These are phyloP conservation scores for Erythrolamprus reginae DNA, from an alignment of 2,113 vertebrate genomes.

Conservation along the genomic window DNA sequence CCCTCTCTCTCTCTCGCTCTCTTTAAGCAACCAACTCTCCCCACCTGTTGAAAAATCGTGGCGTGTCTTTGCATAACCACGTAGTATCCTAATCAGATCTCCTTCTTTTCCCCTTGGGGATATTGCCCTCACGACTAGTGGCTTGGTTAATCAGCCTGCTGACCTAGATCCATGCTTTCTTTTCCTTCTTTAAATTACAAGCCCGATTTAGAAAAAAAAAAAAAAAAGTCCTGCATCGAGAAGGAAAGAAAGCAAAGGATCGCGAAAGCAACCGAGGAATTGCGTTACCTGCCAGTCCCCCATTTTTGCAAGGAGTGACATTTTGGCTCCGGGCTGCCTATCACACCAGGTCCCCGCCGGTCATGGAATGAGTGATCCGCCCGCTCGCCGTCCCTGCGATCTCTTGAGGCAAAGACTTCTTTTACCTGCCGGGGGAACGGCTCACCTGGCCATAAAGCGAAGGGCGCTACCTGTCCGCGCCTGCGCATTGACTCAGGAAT, in stretches of 20 bases:
- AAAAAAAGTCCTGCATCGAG: neutral
- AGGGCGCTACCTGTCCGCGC: constrained; percentile 79
- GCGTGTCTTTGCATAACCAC: neutral
- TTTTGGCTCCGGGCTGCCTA: constrained; percentile 65
- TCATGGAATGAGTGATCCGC: constrained; percentile 75
- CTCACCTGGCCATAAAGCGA: constrained; percentile 93
- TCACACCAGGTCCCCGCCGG: constrained; percentile 58
- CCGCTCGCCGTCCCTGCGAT: constrained; percentile 67
- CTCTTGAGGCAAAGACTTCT: constrained; percentile 77
- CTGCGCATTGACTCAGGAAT: constrained; percentile 84
- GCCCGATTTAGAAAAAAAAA: too few relatives aligned
- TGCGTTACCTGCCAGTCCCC: constrained; percentile 92
- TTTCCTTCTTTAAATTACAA: neutral
- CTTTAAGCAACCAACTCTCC: neutral
- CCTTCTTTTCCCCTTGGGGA: neutral
- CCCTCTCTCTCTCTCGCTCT: neutral
- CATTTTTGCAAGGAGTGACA: constrained; percentile 95
- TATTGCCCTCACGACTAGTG: neutral
- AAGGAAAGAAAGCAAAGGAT: constrained; percentile 1
- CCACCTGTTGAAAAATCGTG: neutral
- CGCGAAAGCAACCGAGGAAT: constrained; percentile 11
- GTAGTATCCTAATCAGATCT: neutral
- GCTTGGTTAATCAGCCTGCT: neutral
- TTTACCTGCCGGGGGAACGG: constrained; percentile 82
- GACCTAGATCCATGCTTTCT: neutral